Evolutionary conservation across 64 coral and sea anemone species (phyloP), one percentile per base, ranked within the genome.

Genomic region (Orbicella faveolata): DNA sequence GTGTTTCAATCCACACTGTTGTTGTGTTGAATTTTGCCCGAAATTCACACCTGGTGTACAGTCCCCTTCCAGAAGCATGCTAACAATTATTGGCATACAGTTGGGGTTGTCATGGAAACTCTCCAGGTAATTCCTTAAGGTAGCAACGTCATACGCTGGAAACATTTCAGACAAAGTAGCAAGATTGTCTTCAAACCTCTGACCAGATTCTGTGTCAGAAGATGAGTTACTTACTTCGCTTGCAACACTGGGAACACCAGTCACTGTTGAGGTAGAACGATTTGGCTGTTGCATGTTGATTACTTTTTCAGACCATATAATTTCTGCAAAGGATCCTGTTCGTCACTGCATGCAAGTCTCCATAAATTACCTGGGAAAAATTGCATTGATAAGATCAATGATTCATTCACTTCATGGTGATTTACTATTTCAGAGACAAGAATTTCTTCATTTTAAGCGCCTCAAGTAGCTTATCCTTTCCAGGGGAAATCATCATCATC

Each of bases 141-240:
- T 17, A 33, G 9, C 66, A 13, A 25, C 7, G 17, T 85, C 82
- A 69, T 23, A n/a, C 11, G 36, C 20, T 72, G 82, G 82, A 52
- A 85, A 85, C 82, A 85, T 85, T 85, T 85, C 82, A 30, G 82
- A 52, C 63, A 85, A 30, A 51, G 23, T n/a, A n/a, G 82, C 37
- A 52, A 85, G 37, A 52, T 85, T 62, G 5, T 70, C 64, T 85
- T 85, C 63, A 70, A 72, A 85, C 4, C 23, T 85, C 7, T 52
- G 10, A 26, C 11, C 67, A 70, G 23, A 70, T n/a, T 10, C 10
- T n/a, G 5, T 0, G 10, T 33, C 4, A 2, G 67, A 70, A 33
- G 23, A 70, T 70, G 67, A n/a, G 25, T 70, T 33, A 13, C 25
- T 55, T 52, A 79, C 61, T 6, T 57, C 25, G 7, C 67, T 11